Evolutionary conservation across 2,888 invertebrate species (phyloP), one percentile per base, ranked within the genome.

Genomic region (Leucophenga maculata): DNA sequence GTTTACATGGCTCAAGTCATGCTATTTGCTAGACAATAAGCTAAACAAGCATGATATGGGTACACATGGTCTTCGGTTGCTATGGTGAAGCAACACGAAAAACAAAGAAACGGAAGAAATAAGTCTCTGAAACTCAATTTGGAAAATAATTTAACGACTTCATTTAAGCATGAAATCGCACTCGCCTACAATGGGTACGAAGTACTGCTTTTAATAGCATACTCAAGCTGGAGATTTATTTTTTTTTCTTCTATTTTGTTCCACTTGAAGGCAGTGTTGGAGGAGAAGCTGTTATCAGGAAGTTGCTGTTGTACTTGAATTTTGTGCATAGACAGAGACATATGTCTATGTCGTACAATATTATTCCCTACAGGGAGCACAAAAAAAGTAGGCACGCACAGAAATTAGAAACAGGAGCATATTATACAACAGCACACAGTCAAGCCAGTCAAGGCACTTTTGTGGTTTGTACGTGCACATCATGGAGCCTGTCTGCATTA

Each of bases 101-200:
- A 39, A 39, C 9, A 11, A 39, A 39, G 8, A 39, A 11, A 39
- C 39, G 8, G 11, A 39, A 39, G 39, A 39, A 26, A 26, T 26
- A 26, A 26, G 26, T 26, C 39, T 39, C 39, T 39, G n/a, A 22
- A 78, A 82, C 81, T 81, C 78, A 83, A 83, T 82, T 83, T 78
- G 75, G 77, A 80, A 85, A 80, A 80, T 78, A 82, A 82, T 83
- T 85, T 83, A 82, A 83, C 85, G 83, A 83, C 83, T 82, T 77
- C 76, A 82, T 83, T 85, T 78, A 78, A 77, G 84, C 84, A 80
- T 82, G 77, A 84, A 84, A 84, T 84, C 80, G 78, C 75, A 78
- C 77, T 78, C 72, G 74, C 74, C 69, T 64, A 65, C 71, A 22
- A 44, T 13, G 67, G 52, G n/a, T n/a, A n/a, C 32, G 67, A 18